Evolutionary conservation across 1,140 invertebrate species (phyloP).

Genomic region (Halictus rubicundus): DNA sequence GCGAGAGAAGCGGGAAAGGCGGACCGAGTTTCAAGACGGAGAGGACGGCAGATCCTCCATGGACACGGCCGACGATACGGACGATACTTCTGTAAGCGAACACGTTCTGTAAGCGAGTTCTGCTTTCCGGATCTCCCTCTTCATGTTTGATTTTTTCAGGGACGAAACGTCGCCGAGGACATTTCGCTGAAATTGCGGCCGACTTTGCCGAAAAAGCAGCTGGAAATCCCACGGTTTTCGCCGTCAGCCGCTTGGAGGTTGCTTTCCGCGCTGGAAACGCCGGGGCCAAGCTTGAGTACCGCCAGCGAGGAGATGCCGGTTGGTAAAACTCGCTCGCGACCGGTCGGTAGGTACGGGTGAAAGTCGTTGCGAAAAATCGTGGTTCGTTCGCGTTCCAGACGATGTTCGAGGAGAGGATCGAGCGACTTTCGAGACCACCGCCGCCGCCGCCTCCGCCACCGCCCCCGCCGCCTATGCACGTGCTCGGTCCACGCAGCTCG

Average conservation of each 20-base stretch:
- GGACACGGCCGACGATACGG: conserved; percentile 49
- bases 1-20: conserved; percentile 25
- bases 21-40: conserved; percentile 47
- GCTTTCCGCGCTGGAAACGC: conserved; percentile 80
- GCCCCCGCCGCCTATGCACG: conserved; percentile 64
- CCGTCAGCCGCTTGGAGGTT: conserved; percentile 91
- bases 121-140: too few species aligned
- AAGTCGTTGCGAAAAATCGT: too few species aligned
- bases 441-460: conserved; percentile 80
- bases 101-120: too few species aligned
- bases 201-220: conserved; percentile 88
- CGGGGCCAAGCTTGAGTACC: conserved; percentile 71
- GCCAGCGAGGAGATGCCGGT: conserved; percentile 75
- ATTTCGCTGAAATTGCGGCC: conserved; percentile 88
- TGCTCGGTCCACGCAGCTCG: conserved; percentile 73
- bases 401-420: conserved; percentile 81
- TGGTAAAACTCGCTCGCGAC: conserved; percentile 19
- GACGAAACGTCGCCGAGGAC: conserved; percentile 76
- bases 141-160: conserved; percentile 35
- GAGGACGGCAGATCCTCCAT: conserved; percentile 40
- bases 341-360: background rate
- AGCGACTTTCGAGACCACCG: conserved; percentile 79
- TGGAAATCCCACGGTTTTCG: conserved; percentile 89
- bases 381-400: conserved; percentile 58
- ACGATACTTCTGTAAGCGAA: conserved; percentile 55